Evolutionary conservation across 1,140 invertebrate genomes (phyloP).

Genomic region (Colletes latitarsis): DNA sequence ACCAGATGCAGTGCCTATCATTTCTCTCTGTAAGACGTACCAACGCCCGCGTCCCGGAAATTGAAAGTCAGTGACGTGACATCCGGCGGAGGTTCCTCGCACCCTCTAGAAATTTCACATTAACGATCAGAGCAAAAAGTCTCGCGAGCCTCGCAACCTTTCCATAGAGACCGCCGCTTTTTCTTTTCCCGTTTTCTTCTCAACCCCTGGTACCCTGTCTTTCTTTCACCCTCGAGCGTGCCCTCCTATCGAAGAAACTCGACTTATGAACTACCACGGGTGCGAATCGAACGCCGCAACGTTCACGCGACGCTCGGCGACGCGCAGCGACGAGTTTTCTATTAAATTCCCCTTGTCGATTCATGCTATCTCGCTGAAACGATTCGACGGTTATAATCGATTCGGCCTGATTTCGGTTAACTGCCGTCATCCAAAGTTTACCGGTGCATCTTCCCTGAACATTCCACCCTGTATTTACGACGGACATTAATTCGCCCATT

Average conservation of each 20-base stretch:
- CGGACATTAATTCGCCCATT: conserved; percentile 47
- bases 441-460: conserved; percentile 52
- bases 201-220: not conserved
- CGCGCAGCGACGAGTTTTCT: conserved; percentile 55
- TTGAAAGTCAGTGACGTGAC: conserved; percentile 75
- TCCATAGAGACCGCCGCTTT: conserved; percentile 20
- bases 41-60: conserved; percentile 65
- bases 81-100: conserved; percentile 60
- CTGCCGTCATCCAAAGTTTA: conserved; percentile 74
- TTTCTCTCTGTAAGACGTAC: not conserved
- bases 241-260: conserved; percentile 23
- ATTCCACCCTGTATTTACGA: conserved; percentile 55
- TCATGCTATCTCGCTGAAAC: conserved; percentile 69
- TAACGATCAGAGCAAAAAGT: conserved; percentile 56
- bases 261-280: conserved; percentile 15
- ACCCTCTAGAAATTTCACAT: conserved; percentile 59
- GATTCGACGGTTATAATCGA: conserved; percentile 75
- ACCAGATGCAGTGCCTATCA: conserved; percentile 36
- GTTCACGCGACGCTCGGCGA: no score
- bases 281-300: conserved; percentile 1
- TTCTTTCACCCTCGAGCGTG: not conserved
- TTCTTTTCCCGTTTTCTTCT: conserved; percentile 6
- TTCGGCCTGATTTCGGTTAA: conserved; percentile 75
- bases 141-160: conserved; percentile 6
- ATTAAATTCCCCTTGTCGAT: conserved; percentile 71